Percentiles rank a stretch among this genome's conserved stretches.
These are phyloP conservation scores for Dicyrtomina minuta DNA, from an alignment of 2,888 invertebrate genomes.

Conservation along the genomic window DNA sequence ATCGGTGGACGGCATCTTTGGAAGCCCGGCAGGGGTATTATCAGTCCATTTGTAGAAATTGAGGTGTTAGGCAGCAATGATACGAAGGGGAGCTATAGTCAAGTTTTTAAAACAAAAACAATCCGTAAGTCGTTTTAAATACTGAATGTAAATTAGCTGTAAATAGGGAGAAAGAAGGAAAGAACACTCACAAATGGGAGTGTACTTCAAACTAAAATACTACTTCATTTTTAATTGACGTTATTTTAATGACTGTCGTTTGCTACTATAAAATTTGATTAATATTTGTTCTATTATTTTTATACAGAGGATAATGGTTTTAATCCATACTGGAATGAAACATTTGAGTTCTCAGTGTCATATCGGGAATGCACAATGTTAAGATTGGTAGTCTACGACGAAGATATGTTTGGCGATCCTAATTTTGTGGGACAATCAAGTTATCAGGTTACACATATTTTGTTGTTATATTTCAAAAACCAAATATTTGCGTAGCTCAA, in stretches of 20 bases:
- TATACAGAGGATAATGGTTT: slow-evolving; percentile 83
- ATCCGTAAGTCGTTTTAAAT: slow-evolving; percentile 65
- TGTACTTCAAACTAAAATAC: too few species aligned
- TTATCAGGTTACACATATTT: slow-evolving; percentile 68
- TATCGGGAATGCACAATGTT: slow-evolving; percentile 82
- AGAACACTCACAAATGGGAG: too few species aligned
- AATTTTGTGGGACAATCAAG: slow-evolving; percentile 96
- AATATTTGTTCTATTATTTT: too few species aligned
- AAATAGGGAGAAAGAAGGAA: too few species aligned
- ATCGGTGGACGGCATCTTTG: slow-evolving; percentile 87
- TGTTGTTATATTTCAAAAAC: too few species aligned
- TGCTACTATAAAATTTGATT: too few species aligned
- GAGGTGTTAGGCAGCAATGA: slow-evolving; percentile 85
- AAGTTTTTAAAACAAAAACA: slow-evolving; percentile 80
- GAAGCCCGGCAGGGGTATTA: slow-evolving; percentile 75
- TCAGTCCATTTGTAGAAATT: slow-evolving; percentile 88
- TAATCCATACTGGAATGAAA: slow-evolving; percentile 89
- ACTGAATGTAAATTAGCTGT: too few species aligned
- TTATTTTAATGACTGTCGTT: too few species aligned
- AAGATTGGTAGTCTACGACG: slow-evolving; percentile 87
- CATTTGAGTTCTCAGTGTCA: slow-evolving; percentile 75
- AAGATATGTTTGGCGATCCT: slow-evolving; percentile 95
- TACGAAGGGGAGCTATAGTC: slow-evolving; percentile 66
- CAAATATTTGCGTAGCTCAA: too few species aligned
- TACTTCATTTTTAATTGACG: too few species aligned